phyloP scores from a whole-genome alignment of 1,140 invertebrate species.

The Procambarus virginalis region DNA sequence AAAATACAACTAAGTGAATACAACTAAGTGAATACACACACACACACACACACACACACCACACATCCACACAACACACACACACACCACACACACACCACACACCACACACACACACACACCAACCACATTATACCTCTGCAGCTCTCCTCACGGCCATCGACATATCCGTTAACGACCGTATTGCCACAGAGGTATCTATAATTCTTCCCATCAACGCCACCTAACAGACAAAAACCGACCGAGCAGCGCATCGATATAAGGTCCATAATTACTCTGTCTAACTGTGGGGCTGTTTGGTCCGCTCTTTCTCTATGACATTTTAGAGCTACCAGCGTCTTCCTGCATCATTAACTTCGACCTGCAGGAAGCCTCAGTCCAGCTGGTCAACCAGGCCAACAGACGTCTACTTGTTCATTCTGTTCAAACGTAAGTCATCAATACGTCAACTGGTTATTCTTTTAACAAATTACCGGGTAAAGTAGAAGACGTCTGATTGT shows the following conservation, averaged over 20 bases:
- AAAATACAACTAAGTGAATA: too few species aligned
- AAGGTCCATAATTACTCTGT: too few species aligned
- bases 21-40: too few species aligned
- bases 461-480: too few species aligned
- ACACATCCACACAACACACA: conserved; percentile 20
- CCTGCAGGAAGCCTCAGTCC: too few species aligned
- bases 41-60: conserved; percentile 29
- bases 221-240: neutral
- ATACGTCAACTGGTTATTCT: too few species aligned
- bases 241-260: too few species aligned
- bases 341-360: neutral
- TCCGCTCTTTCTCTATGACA: neutral
- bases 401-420: too few species aligned
- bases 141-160: neutral
- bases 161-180: neutral
- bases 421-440: too few species aligned
- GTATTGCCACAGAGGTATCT: neutral
- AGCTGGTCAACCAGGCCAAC: too few species aligned
- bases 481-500: too few species aligned
- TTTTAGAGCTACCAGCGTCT: neutral
- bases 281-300: too few species aligned
- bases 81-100: neutral
- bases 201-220: neutral
- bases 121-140: neutral
- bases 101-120: neutral